Conservation (phyloP, 2,113 vertebrate species). For the Pica pica region DNA sequence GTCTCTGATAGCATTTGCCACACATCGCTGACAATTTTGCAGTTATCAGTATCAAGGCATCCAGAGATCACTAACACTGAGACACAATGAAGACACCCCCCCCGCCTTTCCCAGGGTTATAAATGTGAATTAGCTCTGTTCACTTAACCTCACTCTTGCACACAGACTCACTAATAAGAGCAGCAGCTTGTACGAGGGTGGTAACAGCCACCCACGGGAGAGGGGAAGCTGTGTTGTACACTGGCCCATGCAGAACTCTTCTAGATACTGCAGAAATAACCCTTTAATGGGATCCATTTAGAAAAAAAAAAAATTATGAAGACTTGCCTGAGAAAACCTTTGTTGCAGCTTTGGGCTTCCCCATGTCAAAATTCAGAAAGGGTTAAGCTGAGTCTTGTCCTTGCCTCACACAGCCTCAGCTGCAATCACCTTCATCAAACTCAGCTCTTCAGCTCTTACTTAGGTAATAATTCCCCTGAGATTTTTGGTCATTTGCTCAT, state of each 20-base stretch:
- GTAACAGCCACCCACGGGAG: background rate
- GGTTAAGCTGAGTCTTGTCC: background rate
- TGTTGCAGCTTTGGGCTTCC: background rate
- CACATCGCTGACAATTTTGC: background rate
- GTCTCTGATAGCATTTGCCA: background rate
- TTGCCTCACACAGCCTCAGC: background rate
- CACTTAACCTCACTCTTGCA: background rate
- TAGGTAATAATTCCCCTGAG: background rate
- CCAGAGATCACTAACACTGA: background rate
- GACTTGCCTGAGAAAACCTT: background rate
- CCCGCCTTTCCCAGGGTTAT: background rate
- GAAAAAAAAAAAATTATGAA: background rate
- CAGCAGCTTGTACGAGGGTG: background rate
- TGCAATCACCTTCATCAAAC: background rate
- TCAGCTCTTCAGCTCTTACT: background rate
- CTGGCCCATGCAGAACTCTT: background rate
- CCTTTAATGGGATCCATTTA: background rate
- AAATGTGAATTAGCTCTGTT: background rate
- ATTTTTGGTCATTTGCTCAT: background rate
- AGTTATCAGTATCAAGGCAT: background rate
- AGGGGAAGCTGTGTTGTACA: background rate
- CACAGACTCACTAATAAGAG: background rate
- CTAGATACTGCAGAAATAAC: background rate
- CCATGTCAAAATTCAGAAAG: background rate
- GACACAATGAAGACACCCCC: background rate